phyloP scores from a whole-genome alignment of 30 jellyfish, hydroid and myxozoan species.

The Morbakka virulenta region DNA sequence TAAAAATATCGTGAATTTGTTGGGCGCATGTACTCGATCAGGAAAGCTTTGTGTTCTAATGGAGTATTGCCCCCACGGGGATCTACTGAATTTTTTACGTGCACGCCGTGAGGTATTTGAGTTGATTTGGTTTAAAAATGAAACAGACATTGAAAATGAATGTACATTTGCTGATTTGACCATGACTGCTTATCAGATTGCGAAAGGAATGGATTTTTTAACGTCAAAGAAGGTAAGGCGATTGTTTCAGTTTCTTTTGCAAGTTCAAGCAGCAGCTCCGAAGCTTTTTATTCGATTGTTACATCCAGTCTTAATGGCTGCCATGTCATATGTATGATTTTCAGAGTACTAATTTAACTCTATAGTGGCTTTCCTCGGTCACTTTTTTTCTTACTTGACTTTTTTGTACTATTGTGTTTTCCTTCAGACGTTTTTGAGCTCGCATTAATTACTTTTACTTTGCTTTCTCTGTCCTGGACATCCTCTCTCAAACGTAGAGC shows the following conservation, averaged over 20 bases:
- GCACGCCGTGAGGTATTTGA: constrained; percentile 65
- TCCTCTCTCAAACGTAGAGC: too few relatives aligned
- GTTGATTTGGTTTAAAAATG: constrained; percentile 75
- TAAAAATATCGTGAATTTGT: constrained; percentile 84
- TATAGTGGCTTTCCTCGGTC: too few relatives aligned
- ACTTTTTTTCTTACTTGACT: too few relatives aligned
- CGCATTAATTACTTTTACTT: too few relatives aligned
- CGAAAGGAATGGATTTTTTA: constrained; percentile 91
- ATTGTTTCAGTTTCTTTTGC: not conserved
- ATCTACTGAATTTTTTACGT: constrained; percentile 75
- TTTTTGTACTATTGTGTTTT: too few relatives aligned
- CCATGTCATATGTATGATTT: too few relatives aligned
- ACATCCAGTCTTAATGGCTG: too few relatives aligned
- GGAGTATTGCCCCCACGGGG: constrained; percentile 95
- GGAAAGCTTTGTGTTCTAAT: constrained; percentile 82
- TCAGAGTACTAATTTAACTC: too few relatives aligned
- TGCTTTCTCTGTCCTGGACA: too few relatives aligned
- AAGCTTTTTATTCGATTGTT: too few relatives aligned
- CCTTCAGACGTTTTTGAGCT: too few relatives aligned
- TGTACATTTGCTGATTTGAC: constrained; percentile 71
- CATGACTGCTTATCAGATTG: constrained; percentile 78
- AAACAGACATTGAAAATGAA: constrained; percentile 71
- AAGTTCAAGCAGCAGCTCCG: too few relatives aligned
- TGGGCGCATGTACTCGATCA: constrained; percentile 95
- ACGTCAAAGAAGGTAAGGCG: constrained; percentile 84